Evolutionary conservation across 2,888 invertebrate genomes (phyloP).

Genomic region (Hyles lineata): DNA sequence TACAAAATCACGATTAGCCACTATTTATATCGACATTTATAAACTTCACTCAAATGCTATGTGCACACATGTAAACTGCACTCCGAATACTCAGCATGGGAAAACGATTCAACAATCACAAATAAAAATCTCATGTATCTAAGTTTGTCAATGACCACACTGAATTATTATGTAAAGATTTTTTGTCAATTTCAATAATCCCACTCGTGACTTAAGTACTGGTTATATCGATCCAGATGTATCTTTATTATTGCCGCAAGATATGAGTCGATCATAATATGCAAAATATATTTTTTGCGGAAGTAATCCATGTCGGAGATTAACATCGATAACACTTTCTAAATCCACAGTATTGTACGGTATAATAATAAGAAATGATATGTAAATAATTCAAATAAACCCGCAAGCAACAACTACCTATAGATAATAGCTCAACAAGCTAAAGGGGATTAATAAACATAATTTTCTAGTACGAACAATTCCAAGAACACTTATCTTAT

Average conservation of each 20-base stretch:
- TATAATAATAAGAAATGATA: background rate
- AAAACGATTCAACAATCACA: background rate
- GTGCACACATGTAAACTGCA: slow-evolving; percentile 44
- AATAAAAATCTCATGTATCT: background rate
- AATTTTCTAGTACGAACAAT: slow-evolving; percentile 21
- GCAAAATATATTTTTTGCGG: background rate
- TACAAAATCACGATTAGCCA: slow-evolving; percentile 78
- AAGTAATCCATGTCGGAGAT: background rate
- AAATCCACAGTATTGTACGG: background rate
- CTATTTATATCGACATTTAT: slow-evolving; percentile 76
- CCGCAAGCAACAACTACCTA: slow-evolving; percentile 25
- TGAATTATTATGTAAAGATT: background rate
- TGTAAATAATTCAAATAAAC: background rate
- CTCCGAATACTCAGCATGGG: background rate
- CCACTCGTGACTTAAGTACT: background rate
- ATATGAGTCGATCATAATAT: background rate
- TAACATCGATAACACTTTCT: background rate
- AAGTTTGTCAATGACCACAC: background rate
- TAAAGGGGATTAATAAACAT: slow-evolving; percentile 28
- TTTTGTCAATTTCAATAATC: slow-evolving; percentile 7
- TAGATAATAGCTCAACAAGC: slow-evolving; percentile 35
- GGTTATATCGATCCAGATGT: background rate
- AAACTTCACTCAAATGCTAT: slow-evolving; percentile 60
- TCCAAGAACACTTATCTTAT: slow-evolving; percentile 34
- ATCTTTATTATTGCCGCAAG: background rate